Evolutionary conservation across 2,797 vertebrate genomes (phyloP), one percentile per base, ranked within the genome.

Genomic region (Mormyrops boulengeri): DNA sequence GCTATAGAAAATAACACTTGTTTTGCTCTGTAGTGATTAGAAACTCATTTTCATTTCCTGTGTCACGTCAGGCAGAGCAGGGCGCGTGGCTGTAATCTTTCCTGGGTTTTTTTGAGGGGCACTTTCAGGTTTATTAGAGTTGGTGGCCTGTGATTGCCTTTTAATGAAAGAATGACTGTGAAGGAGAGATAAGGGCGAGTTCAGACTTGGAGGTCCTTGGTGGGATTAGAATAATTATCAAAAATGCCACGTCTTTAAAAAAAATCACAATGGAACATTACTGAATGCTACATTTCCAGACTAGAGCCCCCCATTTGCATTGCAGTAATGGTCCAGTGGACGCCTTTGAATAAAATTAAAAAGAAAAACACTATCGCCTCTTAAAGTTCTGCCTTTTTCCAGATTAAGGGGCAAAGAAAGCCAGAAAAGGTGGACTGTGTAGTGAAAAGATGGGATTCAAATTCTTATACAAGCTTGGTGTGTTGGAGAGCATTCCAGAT

Each of bases 141-240:
- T 96, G 95, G 95, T 95, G 96, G 95, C 95, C 96, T 97, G 96
- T 96, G 96, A 97, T 97, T 97, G 96, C 95, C 94, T 96, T 97
- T 98, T 97, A 98, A 98, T 97, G 96, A 98, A 96, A 96, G 90
- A 92, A 96, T n/a, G 89, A 97, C 95, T 98, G 97, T 92, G 90
- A 91, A 92, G 92, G 92, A 22, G 93, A 96, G 97, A 98, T 98
- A 98, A 98, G 95, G 86, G 92, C 87, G 92, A 91, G 93, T 96
- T 95, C 92, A 92, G 92, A 92, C 94, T 92, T 91, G 95, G 94
- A 95, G 95, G 96, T 93, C 95, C 95, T 94, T 89, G 92, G 94
- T 95, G 92, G 92, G 95, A 96, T 96, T 97, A 97, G 95, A 97
- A 95, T 96, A 97, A 97, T 97, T 96, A 95, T 92, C 90, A 94